phyloP scores from a whole-genome alignment of 2,888 invertebrate genomes.

The Pimpla rufipes region DNA sequence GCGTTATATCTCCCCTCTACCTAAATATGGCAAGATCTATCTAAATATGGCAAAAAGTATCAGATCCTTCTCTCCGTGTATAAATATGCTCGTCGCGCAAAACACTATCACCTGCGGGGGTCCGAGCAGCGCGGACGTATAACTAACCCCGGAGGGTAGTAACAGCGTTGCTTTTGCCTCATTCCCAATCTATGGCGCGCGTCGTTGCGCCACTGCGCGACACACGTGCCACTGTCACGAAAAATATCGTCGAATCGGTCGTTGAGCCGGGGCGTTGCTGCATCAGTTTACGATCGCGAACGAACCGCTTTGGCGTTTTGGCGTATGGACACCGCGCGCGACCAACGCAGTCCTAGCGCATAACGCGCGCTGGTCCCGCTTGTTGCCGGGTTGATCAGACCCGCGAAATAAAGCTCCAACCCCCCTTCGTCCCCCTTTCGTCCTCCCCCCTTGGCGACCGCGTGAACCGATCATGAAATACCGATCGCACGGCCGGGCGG shows the following conservation, averaged over 20 bases:
- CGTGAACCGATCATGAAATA: conserved; percentile 79
- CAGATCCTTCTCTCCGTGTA: not conserved
- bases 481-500: conserved; percentile 71
- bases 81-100: not conserved
- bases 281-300: conserved; percentile 56
- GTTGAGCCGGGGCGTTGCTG: conserved; percentile 33
- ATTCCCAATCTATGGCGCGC: conserved; percentile 31
- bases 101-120: not conserved
- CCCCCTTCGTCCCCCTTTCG: too few relatives aligned
- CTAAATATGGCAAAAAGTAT: too few relatives aligned
- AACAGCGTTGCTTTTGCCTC: conserved; percentile 23
- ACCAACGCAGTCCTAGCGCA: conserved; percentile 1
- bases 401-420: conserved; percentile 74
- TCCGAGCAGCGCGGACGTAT: not conserved
- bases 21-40: too few relatives aligned
- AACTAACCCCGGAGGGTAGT: not conserved
- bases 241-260: conserved; percentile 58
- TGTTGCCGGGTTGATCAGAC: conserved; percentile 51
- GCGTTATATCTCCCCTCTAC: too few relatives aligned
- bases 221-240: conserved; percentile 27
- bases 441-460: too few relatives aligned
- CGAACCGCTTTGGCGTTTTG: conserved; percentile 45
- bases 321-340: not conserved
- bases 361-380: conserved; percentile 19
- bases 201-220: conserved; percentile 17